Base-by-base conservation (phyloP, 1,140 invertebrate species). In the Cherax destructor region DNA sequence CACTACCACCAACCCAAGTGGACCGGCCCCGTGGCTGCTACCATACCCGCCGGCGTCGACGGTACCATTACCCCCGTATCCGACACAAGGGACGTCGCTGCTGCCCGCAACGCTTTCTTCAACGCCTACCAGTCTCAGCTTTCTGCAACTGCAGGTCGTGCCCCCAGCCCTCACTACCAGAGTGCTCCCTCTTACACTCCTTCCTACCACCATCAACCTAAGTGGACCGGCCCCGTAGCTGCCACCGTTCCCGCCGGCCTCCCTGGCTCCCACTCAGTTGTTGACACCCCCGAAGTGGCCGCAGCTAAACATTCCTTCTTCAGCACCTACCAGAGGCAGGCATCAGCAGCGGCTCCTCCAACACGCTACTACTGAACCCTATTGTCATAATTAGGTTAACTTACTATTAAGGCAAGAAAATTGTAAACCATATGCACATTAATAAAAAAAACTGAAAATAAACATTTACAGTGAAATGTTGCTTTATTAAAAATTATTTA, bases 141-240 rank as follows among this genome's bases (percentile, higher is more conserved):
- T 9, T 69, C 88, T 83, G 88, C 88, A n/a, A 84, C 88, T 6
- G 69, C 52, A 18, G 50, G 49, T n/a, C 49, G 72, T 56, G 9
- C 30, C 5, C 9, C n/a, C 21, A 7, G 18, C 4, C 69, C 69
- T 74, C n/a, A 49, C 59, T 56, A 86, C 21, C 56, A 88, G 47
- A 59, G 56, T 52, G 77, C 77, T 72, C 52, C 86, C 77, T 69
- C 50, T 30, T 49, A 61, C 59, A 49, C 77, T 24, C 85, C 76
- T 18, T 41, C 50, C 76, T 65, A 41, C 30, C 2, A 61, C 61
- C 41, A 47, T 59, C 83, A 76, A 16, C 77, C 83, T 83, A 92
- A 83, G 84, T 92, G 88, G 88, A 87, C n/a, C 9, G 92, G 92
- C 11, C 92, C 92, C 52, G n/a, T 92, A 52, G 92, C 92, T 16